phyloP scores from a whole-genome alignment of 2,797 vertebrate genomes.

The Phataginus tetradactyla region DNA sequence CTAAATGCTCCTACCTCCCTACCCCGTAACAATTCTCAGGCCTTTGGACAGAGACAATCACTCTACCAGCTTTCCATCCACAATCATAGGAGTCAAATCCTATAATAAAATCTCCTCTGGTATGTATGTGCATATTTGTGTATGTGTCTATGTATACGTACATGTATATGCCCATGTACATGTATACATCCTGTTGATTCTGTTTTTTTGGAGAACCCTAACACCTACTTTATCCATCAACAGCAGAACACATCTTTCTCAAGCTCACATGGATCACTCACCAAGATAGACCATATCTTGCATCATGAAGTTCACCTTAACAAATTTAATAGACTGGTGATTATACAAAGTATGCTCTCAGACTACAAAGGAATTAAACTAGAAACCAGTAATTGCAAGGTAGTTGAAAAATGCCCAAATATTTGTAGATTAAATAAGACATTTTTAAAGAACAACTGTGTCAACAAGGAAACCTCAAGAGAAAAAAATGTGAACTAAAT shows the following conservation, averaged over 20 bases:
- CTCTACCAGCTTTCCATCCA: neutral
- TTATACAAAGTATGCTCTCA: neutral
- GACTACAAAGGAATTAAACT: neutral
- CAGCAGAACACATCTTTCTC: neutral
- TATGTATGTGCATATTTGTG: neutral
- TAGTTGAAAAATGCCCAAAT: neutral
- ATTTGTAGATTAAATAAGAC: neutral
- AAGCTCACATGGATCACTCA: neutral
- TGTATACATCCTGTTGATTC: accelerated
- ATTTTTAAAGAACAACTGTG: neutral
- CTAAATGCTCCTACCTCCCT: no score
- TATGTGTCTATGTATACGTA: neutral
- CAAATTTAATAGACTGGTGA: neutral
- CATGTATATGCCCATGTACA: accelerated
- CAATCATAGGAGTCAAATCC: neutral
- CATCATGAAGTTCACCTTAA: no score
- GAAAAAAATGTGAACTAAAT: neutral
- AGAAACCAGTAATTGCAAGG: neutral
- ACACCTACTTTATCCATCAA: neutral
- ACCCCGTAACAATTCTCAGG: neutral
- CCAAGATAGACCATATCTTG: no score
- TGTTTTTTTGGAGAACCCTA: neutral
- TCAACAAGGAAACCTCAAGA: neutral
- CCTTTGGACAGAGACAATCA: neutral
- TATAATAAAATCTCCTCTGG: neutral